phyloP scores from a whole-genome alignment of 2,113 vertebrate genomes.

The Noturus placidus region DNA sequence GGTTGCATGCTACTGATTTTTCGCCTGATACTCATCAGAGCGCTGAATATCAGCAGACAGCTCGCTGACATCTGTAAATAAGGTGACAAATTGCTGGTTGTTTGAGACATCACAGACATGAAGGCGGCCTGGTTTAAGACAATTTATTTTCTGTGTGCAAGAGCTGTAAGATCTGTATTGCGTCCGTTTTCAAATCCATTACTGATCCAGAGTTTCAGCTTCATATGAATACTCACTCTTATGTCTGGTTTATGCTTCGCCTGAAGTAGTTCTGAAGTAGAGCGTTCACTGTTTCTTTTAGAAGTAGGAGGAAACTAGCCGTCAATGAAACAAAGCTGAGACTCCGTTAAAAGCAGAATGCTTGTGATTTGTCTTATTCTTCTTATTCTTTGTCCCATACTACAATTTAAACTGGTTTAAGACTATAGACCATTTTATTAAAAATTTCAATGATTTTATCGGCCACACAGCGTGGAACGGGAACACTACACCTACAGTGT shows the following conservation, averaged over 20 bases:
- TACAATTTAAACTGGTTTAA: background rate
- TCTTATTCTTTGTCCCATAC: background rate
- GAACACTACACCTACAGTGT: background rate
- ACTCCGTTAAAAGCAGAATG: background rate
- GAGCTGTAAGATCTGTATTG: background rate
- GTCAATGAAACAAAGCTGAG: background rate
- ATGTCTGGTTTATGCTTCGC: background rate
- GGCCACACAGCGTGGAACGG: background rate
- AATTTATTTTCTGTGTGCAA: background rate
- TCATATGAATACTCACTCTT: background rate
- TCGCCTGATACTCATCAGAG: background rate
- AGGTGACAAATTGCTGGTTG: background rate
- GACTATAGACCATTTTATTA: background rate
- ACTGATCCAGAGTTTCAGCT: background rate
- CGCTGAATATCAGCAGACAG: background rate
- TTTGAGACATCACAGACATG: constrained; percentile 11
- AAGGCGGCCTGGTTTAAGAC: background rate
- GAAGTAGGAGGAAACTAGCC: background rate
- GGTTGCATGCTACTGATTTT: background rate
- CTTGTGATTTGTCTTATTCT: background rate
- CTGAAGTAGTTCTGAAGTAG: background rate
- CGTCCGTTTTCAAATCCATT: background rate
- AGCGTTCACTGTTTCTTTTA: background rate
- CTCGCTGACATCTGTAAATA: background rate
- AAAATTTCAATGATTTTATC: background rate